phyloP scores from a whole-genome alignment of 2,888 invertebrate species.

The Mythimna lalbum region DNA sequence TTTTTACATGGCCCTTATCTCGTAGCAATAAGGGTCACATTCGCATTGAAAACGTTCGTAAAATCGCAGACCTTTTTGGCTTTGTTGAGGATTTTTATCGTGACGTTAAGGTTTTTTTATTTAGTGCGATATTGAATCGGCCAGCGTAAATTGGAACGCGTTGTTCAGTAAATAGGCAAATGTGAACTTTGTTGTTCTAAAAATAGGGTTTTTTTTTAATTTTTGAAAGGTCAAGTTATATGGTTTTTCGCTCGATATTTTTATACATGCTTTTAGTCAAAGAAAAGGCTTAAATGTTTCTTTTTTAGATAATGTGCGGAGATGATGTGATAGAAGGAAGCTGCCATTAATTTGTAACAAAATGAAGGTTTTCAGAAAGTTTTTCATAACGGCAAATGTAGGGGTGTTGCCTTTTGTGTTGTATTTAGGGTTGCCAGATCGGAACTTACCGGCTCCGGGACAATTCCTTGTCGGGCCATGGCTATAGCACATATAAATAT shows the following conservation, averaged over 20 bases:
- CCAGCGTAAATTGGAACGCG: slow-evolving; percentile 52
- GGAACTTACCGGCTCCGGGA: too few species aligned
- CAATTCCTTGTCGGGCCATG: too few species aligned
- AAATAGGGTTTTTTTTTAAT: slow-evolving; percentile 16
- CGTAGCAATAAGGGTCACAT: slow-evolving; percentile 68
- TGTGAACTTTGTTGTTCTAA: slow-evolving; percentile 15
- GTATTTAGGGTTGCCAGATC: not conserved
- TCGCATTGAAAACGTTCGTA: slow-evolving; percentile 60
- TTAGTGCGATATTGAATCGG: slow-evolving; percentile 70
- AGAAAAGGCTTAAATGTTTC: slow-evolving; percentile 72
- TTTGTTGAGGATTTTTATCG: slow-evolving; percentile 82
- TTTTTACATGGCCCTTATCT: slow-evolving; percentile 61
- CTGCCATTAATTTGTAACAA: slow-evolving; percentile 61
- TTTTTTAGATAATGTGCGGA: slow-evolving; percentile 68
- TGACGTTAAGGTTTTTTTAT: slow-evolving; percentile 79
- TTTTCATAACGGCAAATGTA: slow-evolving; percentile 21
- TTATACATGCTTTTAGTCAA: slow-evolving; percentile 72
- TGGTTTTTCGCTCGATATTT: slow-evolving; percentile 64
- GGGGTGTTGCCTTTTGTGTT: slow-evolving; percentile 9
- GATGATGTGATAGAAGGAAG: slow-evolving; percentile 60
- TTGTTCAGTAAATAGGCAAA: slow-evolving; percentile 22
- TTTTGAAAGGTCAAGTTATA: slow-evolving; percentile 42
- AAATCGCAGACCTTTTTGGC: slow-evolving; percentile 71
- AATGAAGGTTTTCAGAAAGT: slow-evolving; percentile 56
- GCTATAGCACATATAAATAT: too few species aligned